phyloP scores from a whole-genome alignment of 1,140 invertebrate genomes.

The Pogonus chalceus region DNA sequence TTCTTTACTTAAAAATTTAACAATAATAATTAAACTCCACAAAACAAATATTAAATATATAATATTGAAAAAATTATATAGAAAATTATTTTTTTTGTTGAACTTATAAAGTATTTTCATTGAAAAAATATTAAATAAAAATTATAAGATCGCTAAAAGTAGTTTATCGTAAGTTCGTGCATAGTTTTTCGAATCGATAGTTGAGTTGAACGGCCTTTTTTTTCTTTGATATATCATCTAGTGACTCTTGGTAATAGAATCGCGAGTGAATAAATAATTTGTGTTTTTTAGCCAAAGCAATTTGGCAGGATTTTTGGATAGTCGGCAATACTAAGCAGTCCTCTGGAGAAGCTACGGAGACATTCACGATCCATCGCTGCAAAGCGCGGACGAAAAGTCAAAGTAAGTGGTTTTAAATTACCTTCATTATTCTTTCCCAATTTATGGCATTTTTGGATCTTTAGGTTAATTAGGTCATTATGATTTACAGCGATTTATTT shows the following conservation, averaged over 20 bases:
- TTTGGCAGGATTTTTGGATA: constrained; percentile 5
- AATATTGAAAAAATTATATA: too few relatives aligned
- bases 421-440: background rate
- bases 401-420: constrained; percentile 38
- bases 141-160: too few relatives aligned
- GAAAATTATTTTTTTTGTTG: too few relatives aligned
- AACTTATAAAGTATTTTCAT: too few relatives aligned
- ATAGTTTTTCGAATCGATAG: constrained; percentile 2
- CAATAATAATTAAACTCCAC: too few relatives aligned
- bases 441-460: background rate
- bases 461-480: constrained; percentile 11
- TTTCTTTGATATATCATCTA: background rate
- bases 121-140: too few relatives aligned
- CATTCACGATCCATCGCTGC: constrained; percentile 59
- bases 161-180: too few relatives aligned
- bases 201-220: background rate
- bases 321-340: constrained; percentile 10
- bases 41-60: too few relatives aligned
- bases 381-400: constrained; percentile 55
- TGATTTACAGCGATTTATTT: constrained; percentile 2
- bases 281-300: background rate
- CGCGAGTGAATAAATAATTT: background rate
- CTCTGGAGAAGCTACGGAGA: constrained; percentile 57
- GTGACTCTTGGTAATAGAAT: background rate
- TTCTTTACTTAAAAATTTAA: too few relatives aligned